Evolutionary conservation across 2,113 vertebrate species (phyloP), one percentile per base, ranked within the genome.

Genomic region (Entelurus aequoreus): DNA sequence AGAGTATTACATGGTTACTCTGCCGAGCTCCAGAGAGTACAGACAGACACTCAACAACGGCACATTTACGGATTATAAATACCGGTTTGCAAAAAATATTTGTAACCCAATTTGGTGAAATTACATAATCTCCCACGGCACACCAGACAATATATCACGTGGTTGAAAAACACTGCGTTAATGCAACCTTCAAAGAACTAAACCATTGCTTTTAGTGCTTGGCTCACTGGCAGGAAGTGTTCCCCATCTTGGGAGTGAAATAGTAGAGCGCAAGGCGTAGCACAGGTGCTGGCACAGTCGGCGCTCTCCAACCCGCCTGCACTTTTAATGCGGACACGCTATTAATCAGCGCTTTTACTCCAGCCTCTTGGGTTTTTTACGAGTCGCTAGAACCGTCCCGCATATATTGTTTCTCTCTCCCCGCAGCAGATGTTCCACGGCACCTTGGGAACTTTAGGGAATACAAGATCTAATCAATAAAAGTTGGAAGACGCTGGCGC

Each of bases 311-410:
- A 73, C 78, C 69, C 21, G 61, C 69, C 72, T 75, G 66, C 69
- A 71, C 73, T 69, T 88, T 88, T 84, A 84, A 88, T 84, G 80
- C 60, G 68, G 79, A 72, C 68, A 68, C 80, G 79, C 81, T 69
- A 87, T 90, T 86, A 89, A 85, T 89, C 81, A 84, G 84, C 74
- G 69, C 48, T 87, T 86, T 83, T 78, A 82, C 73, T 67, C 65
- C 49, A 48, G 71, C 74, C 69, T 72, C 50, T 66, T 48, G 72
- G 72, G 81, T 8, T 4, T 57, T 87, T 86, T 86, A 86, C 63
- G 75, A 67, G 67, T 86, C 78, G 79, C 76, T 69, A 21, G 73
- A 75, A 76, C 65, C 65, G 37, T 62, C 66, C 53, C 54, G 14
- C 15, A 1, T 16, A 56, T 56, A 55, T 40, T 28, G n/a, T 67